Evolutionary conservation across 2,888 invertebrate genomes (phyloP).

Genomic region (Linnaemya tessellans): DNA sequence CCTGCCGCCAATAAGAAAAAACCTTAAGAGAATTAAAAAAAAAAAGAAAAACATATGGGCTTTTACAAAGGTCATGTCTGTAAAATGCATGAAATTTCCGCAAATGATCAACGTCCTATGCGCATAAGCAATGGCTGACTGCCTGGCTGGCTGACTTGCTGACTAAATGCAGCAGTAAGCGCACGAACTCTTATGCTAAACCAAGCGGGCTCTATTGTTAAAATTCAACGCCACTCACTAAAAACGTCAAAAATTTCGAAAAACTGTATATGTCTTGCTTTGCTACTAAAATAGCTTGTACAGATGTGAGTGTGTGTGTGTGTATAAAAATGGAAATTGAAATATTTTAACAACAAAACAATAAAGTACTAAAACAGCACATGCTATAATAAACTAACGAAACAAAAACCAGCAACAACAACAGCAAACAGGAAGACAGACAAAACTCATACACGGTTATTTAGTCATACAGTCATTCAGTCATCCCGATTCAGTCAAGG

Average conservation of each 20-base stretch:
- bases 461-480: slow-evolving; percentile 32
- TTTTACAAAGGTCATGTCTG: slow-evolving; percentile 44
- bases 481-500: slow-evolving; percentile 25
- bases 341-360: slow-evolving; percentile 42
- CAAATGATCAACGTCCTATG: slow-evolving; percentile 33
- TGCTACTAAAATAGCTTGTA: neutral
- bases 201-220: slow-evolving; percentile 47
- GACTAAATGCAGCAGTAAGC: slow-evolving; percentile 17
- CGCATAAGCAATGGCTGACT: slow-evolving; percentile 32
- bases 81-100: slow-evolving; percentile 67
- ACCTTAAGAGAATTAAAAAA: neutral
- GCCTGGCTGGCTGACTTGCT: neutral
- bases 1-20: slow-evolving; percentile 13
- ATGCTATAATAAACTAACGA: slow-evolving; percentile 62
- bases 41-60: slow-evolving; percentile 50
- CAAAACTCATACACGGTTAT: slow-evolving; percentile 48
- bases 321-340: slow-evolving; percentile 53
- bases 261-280: slow-evolving; percentile 54
- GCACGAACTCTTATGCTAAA: neutral
- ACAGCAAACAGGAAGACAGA: slow-evolving; percentile 31
- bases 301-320: neutral
- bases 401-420: neutral
- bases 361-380: slow-evolving; percentile 48
- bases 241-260: slow-evolving; percentile 64
- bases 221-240: slow-evolving; percentile 62